These are phyloP conservation scores for Betta splendens DNA, from an alignment of 2,797 vertebrate genomes.

Conservation along the genomic window DNA sequence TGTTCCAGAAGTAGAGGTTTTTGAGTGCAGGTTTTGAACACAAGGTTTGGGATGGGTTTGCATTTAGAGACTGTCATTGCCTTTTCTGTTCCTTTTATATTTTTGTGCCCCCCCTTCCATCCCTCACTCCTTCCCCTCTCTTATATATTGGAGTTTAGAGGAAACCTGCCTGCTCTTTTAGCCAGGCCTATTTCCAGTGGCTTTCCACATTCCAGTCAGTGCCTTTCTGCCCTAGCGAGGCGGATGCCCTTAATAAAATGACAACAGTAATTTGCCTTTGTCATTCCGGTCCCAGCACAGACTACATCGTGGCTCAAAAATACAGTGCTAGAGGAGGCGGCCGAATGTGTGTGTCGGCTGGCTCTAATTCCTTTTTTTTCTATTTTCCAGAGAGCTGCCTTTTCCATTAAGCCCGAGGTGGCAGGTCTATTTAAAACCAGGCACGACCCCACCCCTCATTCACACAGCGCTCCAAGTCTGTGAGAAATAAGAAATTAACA, in stretches of 20 bases:
- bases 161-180: conserved; percentile 63
- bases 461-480: conserved; percentile 80
- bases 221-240: conserved; percentile 87
- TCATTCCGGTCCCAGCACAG: conserved; percentile 91
- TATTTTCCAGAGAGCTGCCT: conserved; percentile 99
- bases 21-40: conserved; percentile 17
- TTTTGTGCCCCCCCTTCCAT: conserved; percentile 5
- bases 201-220: conserved; percentile 92
- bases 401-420: conserved; percentile 99
- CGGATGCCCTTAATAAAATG: conserved; percentile 99
- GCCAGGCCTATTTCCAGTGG: conserved; percentile 62
- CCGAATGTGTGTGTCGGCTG: conserved; percentile 96
- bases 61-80: conserved; percentile 41
- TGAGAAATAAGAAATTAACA: conserved; percentile 99
- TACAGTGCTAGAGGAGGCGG: conserved; percentile 94
- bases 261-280: conserved; percentile 99
- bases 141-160: conserved; percentile 46
- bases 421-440: conserved; percentile 99
- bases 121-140: conserved; percentile 16
- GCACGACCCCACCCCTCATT: conserved; percentile 93
- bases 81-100: conserved; percentile 51
- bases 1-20: conserved; percentile 6
- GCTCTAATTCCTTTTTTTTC: conserved; percentile 95
- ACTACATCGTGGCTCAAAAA: conserved; percentile 94
- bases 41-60: conserved; percentile 22